Base-by-base conservation (phyloP, 2,113 vertebrate genomes). In the Platysteira castanea region DNA sequence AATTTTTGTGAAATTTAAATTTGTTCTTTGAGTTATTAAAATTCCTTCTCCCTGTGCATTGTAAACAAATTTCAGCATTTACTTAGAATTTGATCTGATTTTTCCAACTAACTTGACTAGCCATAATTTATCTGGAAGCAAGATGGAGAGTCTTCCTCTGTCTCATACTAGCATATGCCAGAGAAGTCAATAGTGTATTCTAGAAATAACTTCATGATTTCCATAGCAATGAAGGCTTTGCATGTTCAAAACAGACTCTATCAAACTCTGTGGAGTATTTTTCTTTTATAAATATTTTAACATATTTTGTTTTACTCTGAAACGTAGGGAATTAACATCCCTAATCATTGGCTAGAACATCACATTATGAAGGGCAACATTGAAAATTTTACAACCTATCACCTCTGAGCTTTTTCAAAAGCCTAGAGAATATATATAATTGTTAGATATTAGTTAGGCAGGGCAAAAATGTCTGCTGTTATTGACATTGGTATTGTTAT, bases 221-320 rank as follows among this genome's bases (percentile, higher is more conserved):
- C 61, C 61, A 49, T 76, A 76, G 64, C 71, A 90, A 41, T 76
- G 61, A 93, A 80, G 42, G 5, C 7, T 80, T 64, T 42, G 28
- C 42, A 42, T 42, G 23, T 47, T 67, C 84, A 69, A 50, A 94
- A 52, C 28, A 84, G 46, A 67, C 28, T 92, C 31, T 39, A 53
- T 49, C 65, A 75, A 84, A 76, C 11, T 63, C 67, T 64, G 14
- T 63, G 35, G 35, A 79, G 4, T 26, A 68, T 68, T 71, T 76
- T 90, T 65, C 13, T 90, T 91, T 93, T 70, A 70, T 91, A 94
- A 95, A 80, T 87, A 91, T 80, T 80, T 93, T 74, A 50, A 4
- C 14, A 33, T 61, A 64, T 82, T 85, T 92, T 82, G 8, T 23
- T 84, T 95, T 90, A 54, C 27, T 82, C 33, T 69, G 50, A 77